Conservation (phyloP, 2,797 vertebrate species). For the Cynopterus sphinx region DNA sequence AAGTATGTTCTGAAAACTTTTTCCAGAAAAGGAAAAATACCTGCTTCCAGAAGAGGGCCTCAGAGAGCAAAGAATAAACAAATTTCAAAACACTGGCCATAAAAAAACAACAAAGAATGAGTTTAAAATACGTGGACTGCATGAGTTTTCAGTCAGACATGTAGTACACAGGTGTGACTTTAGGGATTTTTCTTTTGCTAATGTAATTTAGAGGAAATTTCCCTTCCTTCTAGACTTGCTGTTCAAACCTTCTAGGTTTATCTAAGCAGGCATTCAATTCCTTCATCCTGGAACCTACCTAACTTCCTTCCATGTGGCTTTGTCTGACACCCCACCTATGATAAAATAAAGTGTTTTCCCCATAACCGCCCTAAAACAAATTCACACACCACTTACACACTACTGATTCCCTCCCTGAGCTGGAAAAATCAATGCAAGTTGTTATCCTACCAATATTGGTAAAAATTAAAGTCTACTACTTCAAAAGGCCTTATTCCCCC, state of each 20-base stretch:
- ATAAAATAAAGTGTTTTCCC: background rate
- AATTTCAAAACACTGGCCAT: background rate
- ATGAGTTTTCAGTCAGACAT: background rate
- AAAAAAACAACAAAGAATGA: background rate
- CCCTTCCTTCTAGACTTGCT: slow-evolving; percentile 26
- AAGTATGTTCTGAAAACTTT: background rate
- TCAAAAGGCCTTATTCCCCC: background rate
- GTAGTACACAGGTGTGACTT: background rate
- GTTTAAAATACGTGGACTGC: background rate
- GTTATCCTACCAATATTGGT: background rate
- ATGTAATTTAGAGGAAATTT: background rate
- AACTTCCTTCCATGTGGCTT: background rate
- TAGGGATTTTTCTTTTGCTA: background rate
- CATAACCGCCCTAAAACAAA: background rate
- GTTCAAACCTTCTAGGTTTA: background rate
- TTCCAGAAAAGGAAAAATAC: background rate
- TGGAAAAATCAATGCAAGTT: background rate
- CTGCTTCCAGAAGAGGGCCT: background rate
- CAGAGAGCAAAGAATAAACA: background rate
- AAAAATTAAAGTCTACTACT: background rate
- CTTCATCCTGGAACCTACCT: background rate
- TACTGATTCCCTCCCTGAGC: background rate
- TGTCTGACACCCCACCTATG: background rate
- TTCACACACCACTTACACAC: background rate
- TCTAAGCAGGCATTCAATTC: background rate